Evolutionary conservation across 1,140 invertebrate species (phyloP), one percentile per base, ranked within the genome.

Genomic region (Hydropsyche tenuis): DNA sequence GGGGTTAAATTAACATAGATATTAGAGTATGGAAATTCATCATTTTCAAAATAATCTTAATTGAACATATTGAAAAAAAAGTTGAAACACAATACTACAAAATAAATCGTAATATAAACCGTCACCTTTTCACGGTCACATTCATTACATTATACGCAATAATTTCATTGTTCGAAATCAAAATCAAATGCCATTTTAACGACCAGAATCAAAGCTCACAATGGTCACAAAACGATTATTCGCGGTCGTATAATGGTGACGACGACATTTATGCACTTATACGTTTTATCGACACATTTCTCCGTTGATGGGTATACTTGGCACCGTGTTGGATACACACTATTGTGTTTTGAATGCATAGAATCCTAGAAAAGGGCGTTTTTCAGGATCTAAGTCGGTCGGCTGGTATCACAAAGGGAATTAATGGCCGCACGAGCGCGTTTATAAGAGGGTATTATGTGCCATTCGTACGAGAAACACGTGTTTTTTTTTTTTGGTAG

Each of bases 391-490:
- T 4, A n/a, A 45, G 43, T 45, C 43, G 43, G 43, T 7, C 43
- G 5, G 48, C n/a, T 14, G 30, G 48, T 14, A 5, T 51, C 48
- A 51, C 48, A 51, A 51, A 51, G 48, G 48, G 48, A 4, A 22
- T 22, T 16, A 51, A 37, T 37, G 30, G 48, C 48, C 14, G 14
- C 20, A 51, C 48, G n/a, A 22, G 20, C 4, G 14, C 48, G 27
- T 51, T 45, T 45, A 46, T 51, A 69, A 45, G 42, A 69, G 42
- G 60, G 25, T 48, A 68, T 37, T 4, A 73, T 66, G 63, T 51
- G 64, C 72, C 42, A 65, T 73, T 73, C 66, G 62, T 68, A 68
- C 72, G 53, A 48, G 72, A 68, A 73, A 68, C 72, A 68, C 63
- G 72, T 65, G 63, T 65, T 65, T 27, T 65, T n/a, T n/a, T n/a